These are phyloP conservation scores for Isurus oxyrinchus DNA, from an alignment of 2,113 vertebrate genomes.

Conservation along the genomic window DNA sequence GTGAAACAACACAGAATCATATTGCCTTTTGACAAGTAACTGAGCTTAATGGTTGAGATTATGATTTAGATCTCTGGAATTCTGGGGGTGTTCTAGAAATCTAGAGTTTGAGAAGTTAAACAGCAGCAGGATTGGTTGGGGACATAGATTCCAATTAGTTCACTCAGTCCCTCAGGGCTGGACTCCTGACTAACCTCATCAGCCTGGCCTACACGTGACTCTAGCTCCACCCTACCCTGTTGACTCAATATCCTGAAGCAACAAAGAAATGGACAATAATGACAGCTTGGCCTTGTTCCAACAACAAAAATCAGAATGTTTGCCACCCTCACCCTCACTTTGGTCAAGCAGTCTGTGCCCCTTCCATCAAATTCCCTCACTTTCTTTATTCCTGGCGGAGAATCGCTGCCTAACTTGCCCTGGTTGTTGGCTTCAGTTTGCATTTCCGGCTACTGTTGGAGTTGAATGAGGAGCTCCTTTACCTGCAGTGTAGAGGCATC, in stretches of 20 bases:
- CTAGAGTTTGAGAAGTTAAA: not conserved
- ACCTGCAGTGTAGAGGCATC: not conserved
- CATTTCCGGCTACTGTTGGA: not conserved
- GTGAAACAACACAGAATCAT: no score
- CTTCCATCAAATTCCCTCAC: no score
- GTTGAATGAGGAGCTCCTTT: not conserved
- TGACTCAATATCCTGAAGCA: not conserved
- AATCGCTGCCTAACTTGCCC: not conserved
- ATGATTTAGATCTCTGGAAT: not conserved
- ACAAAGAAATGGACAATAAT: not conserved
- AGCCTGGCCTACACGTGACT: not conserved
- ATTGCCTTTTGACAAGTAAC: not conserved
- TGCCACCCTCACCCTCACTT: no score
- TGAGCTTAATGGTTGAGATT: not conserved
- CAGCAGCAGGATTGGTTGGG: not conserved
- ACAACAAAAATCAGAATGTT: not conserved
- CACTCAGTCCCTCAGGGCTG: not conserved
- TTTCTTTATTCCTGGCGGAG: not conserved
- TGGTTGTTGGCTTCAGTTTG: not conserved
- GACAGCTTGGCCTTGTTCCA: not conserved
- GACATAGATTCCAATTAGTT: not conserved
- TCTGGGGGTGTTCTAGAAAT: not conserved
- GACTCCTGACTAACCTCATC: not conserved
- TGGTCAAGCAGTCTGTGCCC: no score
- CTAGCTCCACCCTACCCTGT: not conserved